Base-by-base conservation (phyloP, 2,797 vertebrate genomes). In the Sebastes nivosus region DNA sequence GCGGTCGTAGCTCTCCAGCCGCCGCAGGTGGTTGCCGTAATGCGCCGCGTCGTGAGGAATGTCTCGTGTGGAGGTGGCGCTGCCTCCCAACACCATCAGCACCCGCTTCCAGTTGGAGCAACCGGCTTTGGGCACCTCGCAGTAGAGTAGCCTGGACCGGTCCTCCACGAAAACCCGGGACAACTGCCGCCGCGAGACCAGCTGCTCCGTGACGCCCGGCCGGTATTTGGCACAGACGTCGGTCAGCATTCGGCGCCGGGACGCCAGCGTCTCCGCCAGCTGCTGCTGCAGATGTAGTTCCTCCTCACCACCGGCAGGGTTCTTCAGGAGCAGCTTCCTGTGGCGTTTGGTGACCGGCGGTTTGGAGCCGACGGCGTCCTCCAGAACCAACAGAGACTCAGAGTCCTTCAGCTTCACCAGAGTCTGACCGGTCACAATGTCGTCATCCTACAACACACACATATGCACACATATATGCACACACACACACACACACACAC, bases 81-180 rank as follows among this genome's bases (percentile, higher is more conserved):
- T 87, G 13, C 98, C 97, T 0, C 95, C 95, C 1, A 99, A 95
- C 54, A 99, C 97, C 98, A 99, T 98, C 67, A 99, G 95, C 20
- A 99, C 96, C 4, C 97, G 89, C 70, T 99, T 99, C 98, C 98
- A 99, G 95, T 99, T 99, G 46, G 98, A 98, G 92, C 98, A 99
- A 72, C 97, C 97, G 0, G 95, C 97, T 85, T 99, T 99, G 25
- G 98, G 98, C 2, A 99, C 97, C 82, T 98, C 98, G 0, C 98
- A 99, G 92, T 99, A 99, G 8, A 99, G 87, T 72, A 99, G 94
- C 3, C 94, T 94, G 3, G 96, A 95, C n/a, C 94, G 94, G 57
- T 99, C 98, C 87, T 98, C 98, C 27, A 98, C 97, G 6, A 96
- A 98, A 67, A 99, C 94, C 69, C 96, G 95, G 0, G 97, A 96